Evolutionary conservation across 2,888 invertebrate species (phyloP), one percentile per base, ranked within the genome.

Genomic region (Prosopocoilus inquinatus): DNA sequence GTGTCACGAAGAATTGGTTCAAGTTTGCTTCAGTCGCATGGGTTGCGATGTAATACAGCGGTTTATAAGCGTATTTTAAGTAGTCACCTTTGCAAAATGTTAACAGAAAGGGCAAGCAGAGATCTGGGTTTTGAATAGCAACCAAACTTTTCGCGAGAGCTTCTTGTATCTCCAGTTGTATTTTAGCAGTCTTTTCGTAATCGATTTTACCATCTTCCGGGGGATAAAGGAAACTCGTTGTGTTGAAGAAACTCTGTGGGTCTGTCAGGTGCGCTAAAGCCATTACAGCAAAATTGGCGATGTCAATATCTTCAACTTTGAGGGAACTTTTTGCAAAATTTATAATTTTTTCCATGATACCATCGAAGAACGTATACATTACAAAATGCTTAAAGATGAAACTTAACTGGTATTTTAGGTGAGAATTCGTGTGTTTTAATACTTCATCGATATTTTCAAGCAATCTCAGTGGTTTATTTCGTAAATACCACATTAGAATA

Each of bases 51-150:
- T 49, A 44, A 32, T 53, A 50, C 8, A 57, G 36, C 0, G 57
- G 47, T 11, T 8, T 36, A 50, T 41, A 13, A 12, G 45, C 34
- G 8, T 47, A 39, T 46, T 51, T 53, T 8, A 59, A 50, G 13
- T 51, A 57, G 16, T 57, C 53, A 9, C 53, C 52, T 47, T 41
- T 45, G 7, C 53, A 57, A 49, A 55, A 59, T 12, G 34, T 35
- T 12, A 57, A 8, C 38, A 61, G 41, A 7, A 15, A 5, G 9
- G 39, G 28, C 4, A 57, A 12, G 4, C 35, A 45, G 1, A 34
- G n/a, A 1, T 20, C 45, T 9, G 12, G 28, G 32, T 28, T 38
- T 36, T 11, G 12, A 2, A 34, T 11, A 12, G 13, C 35, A 11
- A 16, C 32, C 16, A 51, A 33, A 13, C 36, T 32, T 7, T 46